Evolutionary conservation across 2,113 vertebrate species (phyloP), one percentile per base, ranked within the genome.

Genomic region (Trogon melanurus): DNA sequence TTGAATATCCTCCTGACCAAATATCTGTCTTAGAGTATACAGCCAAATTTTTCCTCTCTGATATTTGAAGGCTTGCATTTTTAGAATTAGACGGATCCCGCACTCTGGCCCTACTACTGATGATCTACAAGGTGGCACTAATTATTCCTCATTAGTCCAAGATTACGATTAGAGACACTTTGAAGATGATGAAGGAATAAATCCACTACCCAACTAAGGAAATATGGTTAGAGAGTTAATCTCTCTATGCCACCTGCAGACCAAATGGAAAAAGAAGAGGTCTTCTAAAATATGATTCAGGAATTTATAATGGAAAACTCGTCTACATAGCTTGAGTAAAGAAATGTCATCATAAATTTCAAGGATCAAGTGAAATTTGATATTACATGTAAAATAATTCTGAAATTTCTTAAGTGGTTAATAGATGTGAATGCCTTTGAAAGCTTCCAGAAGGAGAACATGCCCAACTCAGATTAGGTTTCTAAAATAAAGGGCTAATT

Each of bases 81-180:
- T 84, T 56, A 74, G 20, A 74, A 71, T 44, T 4, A 1, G 34
- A 47, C 19, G 5, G 16, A 62, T 66, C 13, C 6, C 7, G 9
- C 29, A 23, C 13, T 51, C 13, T 78, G 19, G 4, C 2, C 11
- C 14, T 54, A 11, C 8, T 51, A 17, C 0, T 69, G 45, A 18
- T 61, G n/a, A 26, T 41, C 25, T 64, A 6, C 32, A 21, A 76
- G 2, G 16, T 84, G 18, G 3, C 4, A 53, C 10, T 53, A 8
- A 9, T 61, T 53, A 30, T 57, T 92, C 23, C 14, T 72, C 10
- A 60, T 32, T 85, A 65, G 34, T 53, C 27, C 67, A 27, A 44
- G 16, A 36, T 67, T 16, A 23, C 14, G 8, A 25, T n/a, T 61
- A 34, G 8, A 78, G 25, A 34, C 21, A 79, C 13, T 44, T n/a